phyloP scores from a whole-genome alignment of 1,140 invertebrate genomes.

The Coboldia fuscipes region DNA sequence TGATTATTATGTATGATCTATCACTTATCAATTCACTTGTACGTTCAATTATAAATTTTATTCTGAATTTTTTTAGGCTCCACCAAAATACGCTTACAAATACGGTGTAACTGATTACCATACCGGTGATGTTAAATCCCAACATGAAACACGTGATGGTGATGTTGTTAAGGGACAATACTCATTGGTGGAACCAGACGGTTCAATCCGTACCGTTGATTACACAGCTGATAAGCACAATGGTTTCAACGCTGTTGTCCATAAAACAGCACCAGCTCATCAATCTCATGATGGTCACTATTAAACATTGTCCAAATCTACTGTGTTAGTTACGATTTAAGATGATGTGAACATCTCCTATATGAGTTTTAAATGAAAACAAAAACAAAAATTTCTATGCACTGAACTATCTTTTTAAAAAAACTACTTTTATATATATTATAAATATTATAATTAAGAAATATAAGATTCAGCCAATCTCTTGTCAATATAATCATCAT shows the following conservation, averaged over 20 bases:
- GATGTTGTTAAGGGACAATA: conserved; percentile 27
- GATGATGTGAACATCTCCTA: too few relatives aligned
- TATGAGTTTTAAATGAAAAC: too few relatives aligned
- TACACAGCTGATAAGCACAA: conserved; percentile 25
- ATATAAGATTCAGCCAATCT: too few relatives aligned
- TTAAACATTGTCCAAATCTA: too few relatives aligned
- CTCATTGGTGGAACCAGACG: conserved; percentile 29
- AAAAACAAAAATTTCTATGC: too few relatives aligned
- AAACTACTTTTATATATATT: too few relatives aligned
- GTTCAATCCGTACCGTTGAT: conserved; percentile 27
- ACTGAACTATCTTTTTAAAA: too few relatives aligned
- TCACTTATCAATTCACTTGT: conserved; percentile 10
- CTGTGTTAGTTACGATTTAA: too few relatives aligned
- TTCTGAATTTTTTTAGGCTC: conserved; percentile 11
- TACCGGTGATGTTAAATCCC: conserved; percentile 28
- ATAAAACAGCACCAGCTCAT: conserved; percentile 32
- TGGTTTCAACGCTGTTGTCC: conserved; percentile 37
- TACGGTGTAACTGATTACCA: conserved; percentile 28
- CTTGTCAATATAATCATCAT: too few relatives aligned
- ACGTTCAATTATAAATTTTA: neutral
- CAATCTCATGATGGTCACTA: conserved; percentile 2
- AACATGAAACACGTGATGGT: conserved; percentile 27
- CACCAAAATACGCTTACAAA: conserved; percentile 27
- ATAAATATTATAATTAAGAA: too few relatives aligned
- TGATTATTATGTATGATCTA: conserved; percentile 21